Evolutionary conservation across 2,113 vertebrate genomes (phyloP).

Genomic region (Micronycteris hirsuta): DNA sequence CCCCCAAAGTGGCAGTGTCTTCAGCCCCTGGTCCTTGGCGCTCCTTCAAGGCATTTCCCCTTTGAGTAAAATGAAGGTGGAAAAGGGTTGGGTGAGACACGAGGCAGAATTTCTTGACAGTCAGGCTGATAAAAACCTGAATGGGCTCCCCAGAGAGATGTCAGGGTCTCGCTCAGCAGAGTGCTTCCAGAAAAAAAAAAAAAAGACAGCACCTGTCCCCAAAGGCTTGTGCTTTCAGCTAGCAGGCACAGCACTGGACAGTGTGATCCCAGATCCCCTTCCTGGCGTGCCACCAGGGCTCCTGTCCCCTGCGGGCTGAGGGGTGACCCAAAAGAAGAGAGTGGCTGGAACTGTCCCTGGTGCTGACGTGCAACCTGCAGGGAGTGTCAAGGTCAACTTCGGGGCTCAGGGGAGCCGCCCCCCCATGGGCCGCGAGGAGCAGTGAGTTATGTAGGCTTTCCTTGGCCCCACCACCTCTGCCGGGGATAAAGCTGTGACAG

Average conservation of each 20-base stretch:
- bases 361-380: not conserved
- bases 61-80: constrained; percentile 36
- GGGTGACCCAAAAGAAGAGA: accelerated
- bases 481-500: not conserved
- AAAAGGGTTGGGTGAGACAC: not conserved
- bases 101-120: constrained; percentile 30
- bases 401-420: not conserved
- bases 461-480: not conserved
- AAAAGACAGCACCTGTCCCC: not conserved
- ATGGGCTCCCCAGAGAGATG: not conserved
- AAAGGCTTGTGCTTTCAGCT: not conserved
- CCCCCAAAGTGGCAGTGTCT: not conserved
- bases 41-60: not conserved
- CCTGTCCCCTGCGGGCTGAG: too few species aligned
- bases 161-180: not conserved
- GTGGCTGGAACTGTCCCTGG: not conserved
- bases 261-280: accelerated
- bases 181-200: not conserved
- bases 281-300: accelerated
- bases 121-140: constrained; percentile 33
- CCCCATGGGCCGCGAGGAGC: not conserved
- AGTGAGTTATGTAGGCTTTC: not conserved
- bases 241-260: not conserved
- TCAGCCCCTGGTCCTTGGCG: not conserved
- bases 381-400: accelerated